A percentile compares a stretch with the other conserved stretches of the same genome.
These are phyloP conservation scores for Dexiosoma caninum DNA, from an alignment of 2,888 invertebrate genomes.

Conservation along the genomic window DNA sequence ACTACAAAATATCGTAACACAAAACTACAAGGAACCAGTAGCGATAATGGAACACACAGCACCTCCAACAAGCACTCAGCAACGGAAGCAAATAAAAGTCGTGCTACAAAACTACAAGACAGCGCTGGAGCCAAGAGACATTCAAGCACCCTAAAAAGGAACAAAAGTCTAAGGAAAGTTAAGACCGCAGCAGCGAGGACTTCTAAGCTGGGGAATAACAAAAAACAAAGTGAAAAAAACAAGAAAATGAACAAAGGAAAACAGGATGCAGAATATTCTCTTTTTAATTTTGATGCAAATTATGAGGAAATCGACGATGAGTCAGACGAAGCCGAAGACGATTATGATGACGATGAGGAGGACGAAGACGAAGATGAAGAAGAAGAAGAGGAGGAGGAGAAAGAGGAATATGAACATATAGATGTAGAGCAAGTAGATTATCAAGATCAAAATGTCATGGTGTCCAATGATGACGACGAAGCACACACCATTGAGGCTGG, in stretches of 20 bases:
- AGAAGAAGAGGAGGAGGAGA: constrained; percentile 60
- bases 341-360: constrained; percentile 51
- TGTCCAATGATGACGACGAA: constrained; percentile 61
- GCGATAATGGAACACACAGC: too few relatives aligned
- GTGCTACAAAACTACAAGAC: neutral
- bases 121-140: neutral
- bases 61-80: neutral
- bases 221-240: neutral
- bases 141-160: constrained; percentile 13
- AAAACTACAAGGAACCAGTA: neutral
- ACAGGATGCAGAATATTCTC: constrained; percentile 64
- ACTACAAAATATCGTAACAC: neutral
- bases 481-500: neutral
- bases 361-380: constrained; percentile 59
- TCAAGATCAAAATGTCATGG: constrained; percentile 61
- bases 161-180: constrained; percentile 8
- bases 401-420: too few relatives aligned
- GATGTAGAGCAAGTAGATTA: constrained; percentile 64
- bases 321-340: constrained; percentile 59
- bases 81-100: neutral
- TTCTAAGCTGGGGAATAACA: neutral
- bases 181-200: constrained; percentile 4
- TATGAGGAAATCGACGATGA: constrained; percentile 64
- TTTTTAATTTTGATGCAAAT: constrained; percentile 62
- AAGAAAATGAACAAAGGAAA: constrained; percentile 35